Evolutionary conservation across 2,797 vertebrate species (phyloP).

Genomic region (Harpagifer antarcticus): DNA sequence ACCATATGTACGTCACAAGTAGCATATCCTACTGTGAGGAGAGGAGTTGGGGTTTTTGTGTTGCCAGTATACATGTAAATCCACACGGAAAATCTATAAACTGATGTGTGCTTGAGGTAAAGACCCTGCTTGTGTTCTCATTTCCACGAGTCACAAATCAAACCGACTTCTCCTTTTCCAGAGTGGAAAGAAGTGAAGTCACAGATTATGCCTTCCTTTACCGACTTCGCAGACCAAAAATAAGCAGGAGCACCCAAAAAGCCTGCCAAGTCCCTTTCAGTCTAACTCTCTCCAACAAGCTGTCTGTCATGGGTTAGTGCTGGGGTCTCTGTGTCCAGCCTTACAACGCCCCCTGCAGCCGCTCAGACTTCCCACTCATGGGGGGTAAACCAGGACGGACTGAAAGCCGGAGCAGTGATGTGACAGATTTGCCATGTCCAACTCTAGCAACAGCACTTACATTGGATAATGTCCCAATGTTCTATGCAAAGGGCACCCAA

Average conservation of each 20-base stretch:
- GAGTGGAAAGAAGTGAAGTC: conserved; percentile 84
- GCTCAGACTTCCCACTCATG: conserved; percentile 32
- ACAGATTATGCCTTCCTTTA: conserved; percentile 56
- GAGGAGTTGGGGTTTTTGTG: conserved; percentile 48
- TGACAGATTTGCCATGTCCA: conserved; percentile 26
- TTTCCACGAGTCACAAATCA: conserved; percentile 68
- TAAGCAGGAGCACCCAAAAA: conserved; percentile 54
- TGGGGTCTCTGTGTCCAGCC: conserved; percentile 37
- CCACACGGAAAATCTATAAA: conserved; percentile 79
- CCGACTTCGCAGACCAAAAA: conserved; percentile 53
- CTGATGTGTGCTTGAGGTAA: conserved; percentile 59
- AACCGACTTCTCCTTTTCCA: conserved; percentile 81
- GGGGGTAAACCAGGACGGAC: neutral
- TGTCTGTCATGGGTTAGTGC: conserved; percentile 31
- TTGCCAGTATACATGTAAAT: conserved; percentile 45
- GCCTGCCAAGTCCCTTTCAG: conserved; percentile 52
- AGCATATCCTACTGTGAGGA: conserved; percentile 35
- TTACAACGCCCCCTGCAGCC: conserved; percentile 47
- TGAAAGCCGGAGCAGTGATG: conserved; percentile 20
- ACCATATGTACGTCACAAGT: conserved; percentile 7
- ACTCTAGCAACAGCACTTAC: neutral
- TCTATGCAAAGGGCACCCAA: conserved; percentile 16
- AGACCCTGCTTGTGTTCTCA: conserved; percentile 61
- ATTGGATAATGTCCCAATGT: conserved; percentile 2
- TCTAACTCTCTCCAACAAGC: conserved; percentile 40